Percentiles rank a stretch among this genome's conserved stretches.
Conservation (phyloP, 2,888 invertebrate species). For the Habrosyne pyritoides region DNA sequence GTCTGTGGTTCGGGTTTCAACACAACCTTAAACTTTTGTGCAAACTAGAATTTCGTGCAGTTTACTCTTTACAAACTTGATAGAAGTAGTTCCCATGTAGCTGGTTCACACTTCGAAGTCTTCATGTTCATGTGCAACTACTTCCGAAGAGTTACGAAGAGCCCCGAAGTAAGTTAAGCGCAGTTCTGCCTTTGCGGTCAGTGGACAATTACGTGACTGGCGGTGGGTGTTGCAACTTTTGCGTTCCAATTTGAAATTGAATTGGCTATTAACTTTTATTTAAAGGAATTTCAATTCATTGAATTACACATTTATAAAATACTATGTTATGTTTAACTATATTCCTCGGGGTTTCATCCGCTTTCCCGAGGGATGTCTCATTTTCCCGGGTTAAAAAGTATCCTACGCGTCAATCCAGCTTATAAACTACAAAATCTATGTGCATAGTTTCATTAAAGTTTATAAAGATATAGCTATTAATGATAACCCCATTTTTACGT, state of each 20-base stretch:
- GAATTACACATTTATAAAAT: too few species aligned
- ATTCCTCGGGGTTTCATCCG: too few species aligned
- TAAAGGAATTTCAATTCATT: too few species aligned
- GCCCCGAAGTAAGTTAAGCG: background rate
- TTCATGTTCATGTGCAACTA: background rate
- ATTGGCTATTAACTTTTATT: background rate
- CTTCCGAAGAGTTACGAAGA: background rate
- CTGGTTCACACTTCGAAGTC: background rate
- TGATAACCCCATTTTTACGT: too few species aligned
- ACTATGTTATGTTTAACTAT: too few species aligned
- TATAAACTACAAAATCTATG: too few species aligned
- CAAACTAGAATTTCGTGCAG: background rate
- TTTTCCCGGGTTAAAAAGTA: too few species aligned
- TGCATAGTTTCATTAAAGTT: too few species aligned
- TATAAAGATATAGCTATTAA: too few species aligned
- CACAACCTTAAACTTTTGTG: background rate
- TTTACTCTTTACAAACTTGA: background rate
- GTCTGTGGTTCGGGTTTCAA: background rate
- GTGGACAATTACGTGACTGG: background rate
- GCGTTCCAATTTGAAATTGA: conserved; percentile 1
- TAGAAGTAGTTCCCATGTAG: background rate
- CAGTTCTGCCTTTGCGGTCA: background rate
- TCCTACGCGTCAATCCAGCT: too few species aligned
- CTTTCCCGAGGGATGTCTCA: too few species aligned
- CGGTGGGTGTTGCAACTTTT: background rate